Base-by-base conservation (phyloP, 1,140 invertebrate species). In the Tetragnatha versicolor region DNA sequence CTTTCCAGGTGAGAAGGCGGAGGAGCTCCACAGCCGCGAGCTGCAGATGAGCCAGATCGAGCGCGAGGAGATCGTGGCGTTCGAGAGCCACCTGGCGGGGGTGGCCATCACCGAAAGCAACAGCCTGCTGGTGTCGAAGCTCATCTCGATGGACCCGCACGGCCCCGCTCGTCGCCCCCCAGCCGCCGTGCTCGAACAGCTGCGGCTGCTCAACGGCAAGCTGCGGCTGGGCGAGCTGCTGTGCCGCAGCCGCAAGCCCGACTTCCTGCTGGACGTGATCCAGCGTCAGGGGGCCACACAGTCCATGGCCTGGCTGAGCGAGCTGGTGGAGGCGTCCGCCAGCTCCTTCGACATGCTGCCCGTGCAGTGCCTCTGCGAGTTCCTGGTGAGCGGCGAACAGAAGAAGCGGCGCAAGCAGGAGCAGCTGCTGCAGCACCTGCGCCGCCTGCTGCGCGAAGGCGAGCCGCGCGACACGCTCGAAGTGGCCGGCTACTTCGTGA, bases 261-360 rank as follows among this genome's bases (percentile, higher is more conserved):
- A 98, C 85, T 93, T 98, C 83, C 88, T 98, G 12, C 86, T 98
- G 60, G 94, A 97, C 83, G 94, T 98, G 55, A 97, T 98, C 84
- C 93, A 96, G 81, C 86, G 94, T 70, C 94, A 93, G 85, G 88
- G 88, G 79, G 92, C 94, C 12, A 92, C 91, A 22, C 93, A 94
- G 80, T 94, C 96, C 25, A 97, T 98, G 95, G 95, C 96, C 4
- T 98, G 96, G 96, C 87, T 99, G 42, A 94, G 95, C 14, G 95
- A 97, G 85, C 86, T 99, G 35, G 94, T 99, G 14, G 93, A 96
- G 81, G 95, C 93, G 81, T 94, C 93, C 82, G 94, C 97, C 83
- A 91, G 93, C 3, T 93, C 93, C n/a, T 88, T 89, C 75, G 90
- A 92, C 83, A 92, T 95, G 76, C 86, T 98, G 9, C 96, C 96